phyloP scores from a whole-genome alignment of 2,797 vertebrate species.

The Discoglossus pictus region DNA sequence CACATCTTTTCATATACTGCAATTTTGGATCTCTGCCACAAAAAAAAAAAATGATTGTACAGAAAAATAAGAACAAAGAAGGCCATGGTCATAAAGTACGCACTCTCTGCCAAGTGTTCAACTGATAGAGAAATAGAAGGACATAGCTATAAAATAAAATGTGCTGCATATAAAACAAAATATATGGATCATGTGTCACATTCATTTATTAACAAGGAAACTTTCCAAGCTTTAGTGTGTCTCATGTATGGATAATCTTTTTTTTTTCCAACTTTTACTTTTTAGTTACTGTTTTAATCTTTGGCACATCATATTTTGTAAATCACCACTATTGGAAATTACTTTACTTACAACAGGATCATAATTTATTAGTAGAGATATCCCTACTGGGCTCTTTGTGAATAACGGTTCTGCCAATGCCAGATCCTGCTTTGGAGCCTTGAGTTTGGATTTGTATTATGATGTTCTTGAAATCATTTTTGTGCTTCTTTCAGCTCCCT shows the following conservation, averaged over 20 bases:
- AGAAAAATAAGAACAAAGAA: constrained; percentile 49
- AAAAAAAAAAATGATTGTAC: constrained; percentile 66
- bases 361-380: constrained; percentile 46
- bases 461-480: constrained; percentile 58
- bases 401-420: constrained; percentile 46
- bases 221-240: background rate
- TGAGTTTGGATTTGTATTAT: constrained; percentile 52
- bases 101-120: constrained; percentile 13
- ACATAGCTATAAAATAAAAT: no score
- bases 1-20: constrained; percentile 99
- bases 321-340: no score
- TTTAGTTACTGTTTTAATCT: background rate
- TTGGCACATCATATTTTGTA: background rate
- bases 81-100: background rate
- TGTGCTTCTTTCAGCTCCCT: constrained; percentile 42
- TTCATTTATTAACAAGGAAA: no score
- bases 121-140: no score
- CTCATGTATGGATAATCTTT: no score
- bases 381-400: constrained; percentile 32
- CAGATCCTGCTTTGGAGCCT: constrained; percentile 34
- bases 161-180: no score
- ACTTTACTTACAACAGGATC: no score
- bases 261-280: no score
- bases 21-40: constrained; percentile 96
- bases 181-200: no score